These are phyloP conservation scores for Myanophis thanlyinensis DNA, from an alignment of 2,113 vertebrate genomes.

Conservation along the genomic window DNA sequence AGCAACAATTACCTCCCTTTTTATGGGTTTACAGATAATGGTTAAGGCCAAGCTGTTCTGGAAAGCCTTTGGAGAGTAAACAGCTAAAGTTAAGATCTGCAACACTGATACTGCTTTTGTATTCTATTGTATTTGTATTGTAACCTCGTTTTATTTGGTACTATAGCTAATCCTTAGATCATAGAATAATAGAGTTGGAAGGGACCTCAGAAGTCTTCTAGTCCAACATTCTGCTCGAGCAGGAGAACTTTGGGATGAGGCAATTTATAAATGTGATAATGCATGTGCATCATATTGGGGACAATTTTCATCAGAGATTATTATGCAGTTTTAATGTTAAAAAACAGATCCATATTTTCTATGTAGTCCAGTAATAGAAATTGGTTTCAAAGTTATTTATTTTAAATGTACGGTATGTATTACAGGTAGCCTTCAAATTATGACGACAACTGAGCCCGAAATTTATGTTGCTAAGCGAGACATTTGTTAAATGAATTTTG, in stretches of 20 bases:
- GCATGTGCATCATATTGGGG: not conserved
- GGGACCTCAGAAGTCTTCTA: not conserved
- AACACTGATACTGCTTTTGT: not conserved
- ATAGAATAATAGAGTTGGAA: not conserved
- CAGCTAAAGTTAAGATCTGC: not conserved
- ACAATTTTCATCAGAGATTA: not conserved
- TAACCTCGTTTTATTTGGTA: not conserved
- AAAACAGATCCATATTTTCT: not conserved
- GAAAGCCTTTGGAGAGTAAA: not conserved
- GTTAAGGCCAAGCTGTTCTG: not conserved
- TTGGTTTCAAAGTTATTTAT: not conserved
- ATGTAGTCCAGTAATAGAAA: not conserved
- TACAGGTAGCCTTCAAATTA: too few relatives aligned
- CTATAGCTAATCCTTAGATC: not conserved
- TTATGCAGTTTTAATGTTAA: not conserved
- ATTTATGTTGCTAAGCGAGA: too few relatives aligned
- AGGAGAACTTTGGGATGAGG: too few relatives aligned
- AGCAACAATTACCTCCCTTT: not conserved
- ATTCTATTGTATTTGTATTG: not conserved
- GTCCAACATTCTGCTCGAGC: not conserved
- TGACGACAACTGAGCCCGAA: too few relatives aligned
- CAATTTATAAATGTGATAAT: too few relatives aligned
- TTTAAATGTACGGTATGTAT: too few relatives aligned
- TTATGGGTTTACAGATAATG: not conserved
- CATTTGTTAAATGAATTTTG: too few relatives aligned